These are phyloP conservation scores for Cnemophilus loriae DNA, from an alignment of 2,113 vertebrate genomes.

Conservation along the genomic window DNA sequence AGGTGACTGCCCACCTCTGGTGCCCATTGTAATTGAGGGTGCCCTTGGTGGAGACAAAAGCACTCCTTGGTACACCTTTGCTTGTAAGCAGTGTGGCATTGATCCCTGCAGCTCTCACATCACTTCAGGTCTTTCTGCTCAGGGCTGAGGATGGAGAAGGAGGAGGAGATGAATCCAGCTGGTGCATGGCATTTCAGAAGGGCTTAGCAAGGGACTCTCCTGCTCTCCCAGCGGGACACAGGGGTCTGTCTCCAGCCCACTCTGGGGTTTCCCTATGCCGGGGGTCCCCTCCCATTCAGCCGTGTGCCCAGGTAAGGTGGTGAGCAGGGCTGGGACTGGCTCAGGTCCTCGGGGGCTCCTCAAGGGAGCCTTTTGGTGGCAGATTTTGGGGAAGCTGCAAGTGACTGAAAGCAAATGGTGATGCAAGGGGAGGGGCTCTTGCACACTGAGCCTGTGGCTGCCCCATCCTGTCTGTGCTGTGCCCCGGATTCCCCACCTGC, in stretches of 20 bases:
- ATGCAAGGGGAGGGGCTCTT: not conserved
- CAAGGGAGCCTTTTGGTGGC: not conserved
- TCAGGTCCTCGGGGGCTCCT: not conserved
- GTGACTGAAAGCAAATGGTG: not conserved
- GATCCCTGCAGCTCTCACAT: not conserved
- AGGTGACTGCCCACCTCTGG: not conserved
- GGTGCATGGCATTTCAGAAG: rapidly evolving
- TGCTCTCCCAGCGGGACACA: not conserved
- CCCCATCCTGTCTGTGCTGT: not conserved
- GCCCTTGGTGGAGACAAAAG: not conserved
- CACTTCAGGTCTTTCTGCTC: not conserved
- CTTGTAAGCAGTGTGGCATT: not conserved
- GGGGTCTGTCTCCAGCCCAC: not conserved
- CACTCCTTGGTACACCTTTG: not conserved
- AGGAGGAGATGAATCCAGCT: not conserved
- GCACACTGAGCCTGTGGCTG: not conserved
- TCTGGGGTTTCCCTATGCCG: not conserved
- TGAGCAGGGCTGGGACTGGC: not conserved
- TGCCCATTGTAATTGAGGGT: rapidly evolving
- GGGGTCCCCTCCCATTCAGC: not conserved
- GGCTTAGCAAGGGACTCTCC: not conserved
- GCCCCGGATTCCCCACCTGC: not conserved
- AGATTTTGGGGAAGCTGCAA: not conserved
- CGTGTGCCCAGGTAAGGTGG: not conserved
- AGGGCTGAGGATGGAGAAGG: not conserved